These are phyloP conservation scores for Eutolmus rufibarbis DNA, from an alignment of 2,888 invertebrate genomes.

Conservation along the genomic window DNA sequence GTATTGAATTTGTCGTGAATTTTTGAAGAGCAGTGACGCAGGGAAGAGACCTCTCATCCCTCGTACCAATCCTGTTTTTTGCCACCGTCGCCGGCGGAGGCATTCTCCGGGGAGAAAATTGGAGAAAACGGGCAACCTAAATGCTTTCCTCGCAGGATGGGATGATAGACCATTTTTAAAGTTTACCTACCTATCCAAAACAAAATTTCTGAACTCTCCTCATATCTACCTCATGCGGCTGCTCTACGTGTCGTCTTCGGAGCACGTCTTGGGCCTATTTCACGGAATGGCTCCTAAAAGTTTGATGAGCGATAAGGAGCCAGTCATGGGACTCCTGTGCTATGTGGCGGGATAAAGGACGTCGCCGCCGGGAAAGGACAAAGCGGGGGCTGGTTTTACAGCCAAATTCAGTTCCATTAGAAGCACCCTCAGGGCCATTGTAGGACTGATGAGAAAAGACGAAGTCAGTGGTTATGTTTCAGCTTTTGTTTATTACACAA, in stretches of 20 bases:
- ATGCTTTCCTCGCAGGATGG: neutral
- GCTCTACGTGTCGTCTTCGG: neutral
- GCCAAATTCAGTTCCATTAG: neutral
- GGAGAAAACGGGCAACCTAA: neutral
- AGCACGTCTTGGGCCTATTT: neutral
- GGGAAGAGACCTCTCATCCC: neutral
- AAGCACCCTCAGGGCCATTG: neutral
- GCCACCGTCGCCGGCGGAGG: neutral
- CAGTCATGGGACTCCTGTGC: neutral
- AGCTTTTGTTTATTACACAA: neutral
- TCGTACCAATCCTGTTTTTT: neutral
- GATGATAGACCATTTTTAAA: neutral
- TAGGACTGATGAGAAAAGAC: neutral
- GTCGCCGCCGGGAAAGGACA: neutral
- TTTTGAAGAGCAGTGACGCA: neutral
- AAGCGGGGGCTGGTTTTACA: neutral
- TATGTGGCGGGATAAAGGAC: neutral
- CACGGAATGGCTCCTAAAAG: constrained; percentile 19
- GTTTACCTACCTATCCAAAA: neutral
- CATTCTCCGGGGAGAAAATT: neutral
- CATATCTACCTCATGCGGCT: neutral
- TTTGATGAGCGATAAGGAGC: constrained; percentile 21
- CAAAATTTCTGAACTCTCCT: neutral
- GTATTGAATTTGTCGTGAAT: neutral
- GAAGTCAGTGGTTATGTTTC: neutral